Percentiles rank a stretch among this genome's conserved stretches.
Conservation (phyloP, 2,797 vertebrate species). For the Galagoides demidoff region DNA sequence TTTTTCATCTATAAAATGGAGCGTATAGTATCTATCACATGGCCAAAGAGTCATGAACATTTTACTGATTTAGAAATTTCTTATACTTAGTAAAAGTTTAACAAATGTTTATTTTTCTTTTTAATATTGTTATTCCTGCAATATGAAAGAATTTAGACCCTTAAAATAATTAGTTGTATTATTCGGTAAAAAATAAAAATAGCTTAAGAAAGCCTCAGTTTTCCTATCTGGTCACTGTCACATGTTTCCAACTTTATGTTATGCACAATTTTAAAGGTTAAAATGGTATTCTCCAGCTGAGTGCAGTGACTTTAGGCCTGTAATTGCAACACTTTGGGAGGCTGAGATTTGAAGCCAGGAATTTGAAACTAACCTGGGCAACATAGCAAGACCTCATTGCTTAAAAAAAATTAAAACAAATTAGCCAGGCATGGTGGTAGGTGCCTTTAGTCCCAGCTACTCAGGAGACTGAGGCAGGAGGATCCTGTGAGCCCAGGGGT, state of each 20-base stretch:
- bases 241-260: neutral
- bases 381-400: too few relatives aligned
- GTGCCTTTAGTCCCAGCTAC: too few relatives aligned
- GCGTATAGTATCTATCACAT: neutral
- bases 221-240: neutral
- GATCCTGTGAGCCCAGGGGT: too few relatives aligned
- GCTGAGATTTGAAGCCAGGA: too few relatives aligned
- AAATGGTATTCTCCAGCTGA: neutral
- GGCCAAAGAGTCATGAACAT: neutral
- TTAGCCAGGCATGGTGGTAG: too few relatives aligned
- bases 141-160: neutral
- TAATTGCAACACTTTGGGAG: too few relatives aligned
- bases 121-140: neutral
- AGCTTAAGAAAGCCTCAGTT: neutral
- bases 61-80: neutral
- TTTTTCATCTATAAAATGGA: neutral
- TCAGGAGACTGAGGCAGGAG: too few relatives aligned
- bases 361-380: too few relatives aligned
- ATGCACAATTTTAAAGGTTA: neutral
- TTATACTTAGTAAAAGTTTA: neutral
- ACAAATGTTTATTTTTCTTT: neutral
- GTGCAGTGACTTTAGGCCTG: too few relatives aligned
- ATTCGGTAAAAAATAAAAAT: neutral
- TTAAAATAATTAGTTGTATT: neutral
- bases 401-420: too few relatives aligned